Evolutionary conservation across 1,140 invertebrate genomes (phyloP), one percentile per base, ranked within the genome.

Genomic region (Globodera rostochiensis): DNA sequence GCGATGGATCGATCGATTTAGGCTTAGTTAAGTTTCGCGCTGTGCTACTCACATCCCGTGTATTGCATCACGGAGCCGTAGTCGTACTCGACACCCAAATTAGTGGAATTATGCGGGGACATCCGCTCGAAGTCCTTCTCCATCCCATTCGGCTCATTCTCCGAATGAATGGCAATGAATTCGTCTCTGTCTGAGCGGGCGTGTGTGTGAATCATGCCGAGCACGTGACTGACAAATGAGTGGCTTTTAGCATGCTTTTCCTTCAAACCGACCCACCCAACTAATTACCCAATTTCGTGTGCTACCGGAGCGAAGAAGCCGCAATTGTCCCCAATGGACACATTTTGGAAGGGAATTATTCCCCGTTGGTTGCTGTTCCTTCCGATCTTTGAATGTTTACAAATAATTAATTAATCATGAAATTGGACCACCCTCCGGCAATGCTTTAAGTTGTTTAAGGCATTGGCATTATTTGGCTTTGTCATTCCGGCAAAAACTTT

Each of bases 221-320:
- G 47, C 74, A 77, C 49, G 57, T 80, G 19, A n/a, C 25, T 79
- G 46, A 13, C 2, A 1, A 1, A 0, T 36, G 76, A 9, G 79
- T 8, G 21, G 79, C 9, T 73, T 75, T 9, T 60, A 11, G 67
- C 25, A 46, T 15, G 7, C 25, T 11, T 50, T 49, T 46, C 71
- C 46, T 47, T n/a, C 19, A 5, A 69, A 25, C 50, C 9, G 15
- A 80, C 73, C 50, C 46, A 83, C 45, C 45, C 73, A 49, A 53
- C 87, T 36, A 85, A 36, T 69, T 69, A 69, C 67, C 85, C 83
- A 19, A 84, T 85, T 73, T 84, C 83, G 70, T 84, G 83, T n/a
- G 83, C 86, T 11, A 84, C 84, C n/a, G 82, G 86, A 4, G 84
- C 83, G 69, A 84, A 84, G 67, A 86, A 83, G 64, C 53, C 77